These are phyloP conservation scores for Pristionchus entomophagus DNA, from an alignment of 2,888 invertebrate species.

Conservation along the genomic window DNA sequence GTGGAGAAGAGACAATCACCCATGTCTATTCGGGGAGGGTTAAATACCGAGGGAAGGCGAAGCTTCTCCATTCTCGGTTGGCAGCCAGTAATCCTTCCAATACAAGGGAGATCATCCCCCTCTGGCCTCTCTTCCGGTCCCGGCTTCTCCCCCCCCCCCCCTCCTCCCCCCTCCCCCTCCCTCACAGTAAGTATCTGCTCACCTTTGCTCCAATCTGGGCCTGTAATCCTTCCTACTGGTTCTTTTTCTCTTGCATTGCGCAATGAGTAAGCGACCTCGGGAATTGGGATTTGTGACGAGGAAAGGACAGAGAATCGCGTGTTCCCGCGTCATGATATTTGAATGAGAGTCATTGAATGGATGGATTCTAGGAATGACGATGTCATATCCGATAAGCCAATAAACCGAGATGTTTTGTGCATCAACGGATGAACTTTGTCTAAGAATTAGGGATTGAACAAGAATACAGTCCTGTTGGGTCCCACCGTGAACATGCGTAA, in stretches of 20 bases:
- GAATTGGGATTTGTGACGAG: constrained; percentile 22
- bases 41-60: not conserved
- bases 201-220: not conserved
- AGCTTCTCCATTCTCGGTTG: constrained; percentile 24
- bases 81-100: not conserved
- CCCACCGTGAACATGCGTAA: too few species aligned
- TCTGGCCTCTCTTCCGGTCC: constrained; percentile 9
- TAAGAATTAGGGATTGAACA: too few species aligned
- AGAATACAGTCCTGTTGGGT: too few species aligned
- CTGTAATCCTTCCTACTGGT: not conserved
- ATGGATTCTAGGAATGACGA: too few species aligned
- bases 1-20: not conserved
- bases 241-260: not conserved
- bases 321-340: not conserved
- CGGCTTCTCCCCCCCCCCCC: not conserved
- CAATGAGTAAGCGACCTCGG: constrained; percentile 37
- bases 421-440: too few species aligned
- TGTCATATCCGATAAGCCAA: not conserved
- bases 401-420: too few species aligned
- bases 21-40: not conserved
- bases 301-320: not conserved
- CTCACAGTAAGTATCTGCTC: not conserved
- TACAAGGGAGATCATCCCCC: not conserved
- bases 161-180: too few species aligned
- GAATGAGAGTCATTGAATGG: not conserved